Conservation (phyloP, 2,797 vertebrate genomes). For the Tokudaia tokunoshimensis region DNA sequence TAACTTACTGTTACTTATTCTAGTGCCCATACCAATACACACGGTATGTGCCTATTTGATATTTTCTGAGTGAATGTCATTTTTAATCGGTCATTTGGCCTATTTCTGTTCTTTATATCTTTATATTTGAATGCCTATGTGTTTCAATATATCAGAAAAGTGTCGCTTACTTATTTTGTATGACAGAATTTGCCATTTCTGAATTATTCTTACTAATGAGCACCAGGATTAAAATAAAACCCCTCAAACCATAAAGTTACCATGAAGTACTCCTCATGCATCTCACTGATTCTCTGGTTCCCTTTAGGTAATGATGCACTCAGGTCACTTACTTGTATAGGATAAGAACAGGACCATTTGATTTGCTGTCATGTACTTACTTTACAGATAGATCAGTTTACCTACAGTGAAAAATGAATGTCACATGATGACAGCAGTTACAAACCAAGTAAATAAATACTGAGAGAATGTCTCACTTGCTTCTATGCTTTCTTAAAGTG, state of each 20-base stretch:
- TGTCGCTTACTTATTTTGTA: neutral
- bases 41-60: neutral
- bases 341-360: neutral
- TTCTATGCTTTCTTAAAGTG: neutral
- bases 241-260: neutral
- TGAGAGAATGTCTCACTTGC: neutral
- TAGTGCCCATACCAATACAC: neutral
- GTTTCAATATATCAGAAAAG: slow-evolving; percentile 4
- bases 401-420: neutral
- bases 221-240: neutral
- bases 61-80: slow-evolving; percentile 26
- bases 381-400: slow-evolving; percentile 17
- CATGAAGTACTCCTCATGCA: neutral
- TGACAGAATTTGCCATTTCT: slow-evolving; percentile 36
- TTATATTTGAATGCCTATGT: neutral
- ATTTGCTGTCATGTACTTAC: neutral
- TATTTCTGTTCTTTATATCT: neutral
- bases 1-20: neutral
- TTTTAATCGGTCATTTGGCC: neutral
- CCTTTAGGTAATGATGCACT: slow-evolving; percentile 4
- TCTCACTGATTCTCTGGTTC: neutral
- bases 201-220: slow-evolving; percentile 35
- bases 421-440: neutral
- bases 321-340: neutral
- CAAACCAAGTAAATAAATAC: slow-evolving; percentile 30